Percentiles rank a stretch among this genome's conserved stretches.
phyloP scores from a whole-genome alignment of 2,797 vertebrate genomes.

The Buceros bicornis region DNA sequence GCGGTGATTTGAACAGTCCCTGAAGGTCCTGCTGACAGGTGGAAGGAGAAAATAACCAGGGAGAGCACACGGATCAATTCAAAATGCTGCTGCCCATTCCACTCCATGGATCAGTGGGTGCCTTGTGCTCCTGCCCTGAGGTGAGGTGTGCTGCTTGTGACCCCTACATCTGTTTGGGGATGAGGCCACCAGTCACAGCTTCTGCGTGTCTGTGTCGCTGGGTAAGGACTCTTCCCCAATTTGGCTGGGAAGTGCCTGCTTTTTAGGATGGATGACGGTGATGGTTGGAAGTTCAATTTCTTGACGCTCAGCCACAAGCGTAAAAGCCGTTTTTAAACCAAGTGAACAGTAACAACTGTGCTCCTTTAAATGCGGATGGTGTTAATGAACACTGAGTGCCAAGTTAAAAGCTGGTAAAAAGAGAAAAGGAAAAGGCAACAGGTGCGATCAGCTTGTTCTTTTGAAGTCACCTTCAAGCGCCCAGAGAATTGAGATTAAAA shows the following conservation, averaged over 20 bases:
- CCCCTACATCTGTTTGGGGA: neutral
- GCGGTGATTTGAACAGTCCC: fast-evolving
- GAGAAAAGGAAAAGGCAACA: neutral
- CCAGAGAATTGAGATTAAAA: neutral
- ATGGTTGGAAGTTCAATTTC: neutral
- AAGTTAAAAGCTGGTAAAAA: neutral
- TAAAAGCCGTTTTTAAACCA: slow-evolving; percentile 29
- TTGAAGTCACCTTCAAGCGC: neutral
- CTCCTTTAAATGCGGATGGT: neutral
- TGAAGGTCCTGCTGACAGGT: neutral
- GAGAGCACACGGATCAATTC: neutral
- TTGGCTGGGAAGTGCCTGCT: neutral
- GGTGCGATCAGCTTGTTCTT: neutral
- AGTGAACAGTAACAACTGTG: neutral
- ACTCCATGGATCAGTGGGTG: neutral
- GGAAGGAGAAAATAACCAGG: neutral
- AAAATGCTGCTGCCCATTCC: neutral
- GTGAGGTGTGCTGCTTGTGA: fast-evolving
- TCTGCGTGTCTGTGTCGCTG: neutral
- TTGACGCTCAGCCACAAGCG: neutral
- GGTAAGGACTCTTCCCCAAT: neutral
- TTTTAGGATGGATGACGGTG: neutral
- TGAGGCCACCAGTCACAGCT: neutral
- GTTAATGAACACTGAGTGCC: neutral
- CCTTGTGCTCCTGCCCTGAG: neutral